These are phyloP conservation scores for Orchesella flavescens DNA, from an alignment of 2,888 invertebrate species.

Conservation along the genomic window DNA sequence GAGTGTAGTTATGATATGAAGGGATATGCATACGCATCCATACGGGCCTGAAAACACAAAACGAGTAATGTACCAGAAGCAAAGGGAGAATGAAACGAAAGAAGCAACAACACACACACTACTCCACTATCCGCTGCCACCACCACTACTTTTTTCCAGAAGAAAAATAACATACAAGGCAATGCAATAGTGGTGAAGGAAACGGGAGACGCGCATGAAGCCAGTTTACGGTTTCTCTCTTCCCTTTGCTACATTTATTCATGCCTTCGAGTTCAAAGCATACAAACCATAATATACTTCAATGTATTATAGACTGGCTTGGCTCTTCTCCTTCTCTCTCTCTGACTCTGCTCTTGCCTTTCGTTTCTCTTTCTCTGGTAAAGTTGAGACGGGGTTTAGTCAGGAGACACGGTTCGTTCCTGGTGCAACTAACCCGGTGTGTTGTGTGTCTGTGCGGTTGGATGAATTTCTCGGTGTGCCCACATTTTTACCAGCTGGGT, in stretches of 20 bases:
- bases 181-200: conserved; percentile 27
- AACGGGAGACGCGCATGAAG: conserved; percentile 52
- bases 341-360: background rate
- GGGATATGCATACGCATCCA: background rate
- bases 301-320: conserved; percentile 39
- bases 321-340: conserved; percentile 12
- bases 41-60: background rate
- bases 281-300: conserved; percentile 45
- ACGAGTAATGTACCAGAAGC: background rate
- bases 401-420: conserved; percentile 65
- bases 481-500: conserved; percentile 39
- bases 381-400: conserved; percentile 63
- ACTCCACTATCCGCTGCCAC: too few species aligned
- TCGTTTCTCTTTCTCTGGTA: conserved; percentile 51
- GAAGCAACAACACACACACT: too few species aligned
- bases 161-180: background rate
- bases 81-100: background rate
- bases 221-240: conserved; percentile 45
- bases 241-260: background rate
- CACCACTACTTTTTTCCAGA: too few species aligned
- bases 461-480: conserved; percentile 59
- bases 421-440: conserved; percentile 64
- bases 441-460: conserved; percentile 34
- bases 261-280: conserved; percentile 8
- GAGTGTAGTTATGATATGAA: background rate